Base-by-base conservation (phyloP, 2,888 invertebrate species). In the Tetanocera ferruginea region DNA sequence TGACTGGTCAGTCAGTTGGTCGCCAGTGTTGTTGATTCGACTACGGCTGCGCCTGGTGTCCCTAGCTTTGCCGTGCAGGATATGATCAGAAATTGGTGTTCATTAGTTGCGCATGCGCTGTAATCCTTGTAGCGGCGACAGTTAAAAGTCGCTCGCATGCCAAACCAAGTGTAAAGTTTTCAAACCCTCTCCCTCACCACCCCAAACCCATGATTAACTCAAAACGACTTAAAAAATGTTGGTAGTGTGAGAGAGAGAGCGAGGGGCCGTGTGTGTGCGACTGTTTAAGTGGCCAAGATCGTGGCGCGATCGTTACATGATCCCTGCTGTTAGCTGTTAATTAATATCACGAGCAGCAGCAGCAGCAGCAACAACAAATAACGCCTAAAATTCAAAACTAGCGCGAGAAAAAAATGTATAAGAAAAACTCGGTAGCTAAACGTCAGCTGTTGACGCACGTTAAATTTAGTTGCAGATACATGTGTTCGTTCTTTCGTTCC, bases 51-150 rank as follows among this genome's bases (percentile, higher is more conserved):
- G 8, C 1, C 11, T 62, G 2, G 14, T 62, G 62, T 28, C 4
- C 5, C 23, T 31, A 17, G 62, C 62, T 14, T 14, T 14, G 62
- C 62, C 11, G 11, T 28, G 17, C 62, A 62, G 62, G 62, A 62
- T 62, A 62, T 31, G 62, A 62, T 62, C 62, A 28, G 28, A 28
- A 28, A 62, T 62, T 17, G 62, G 14, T 31, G 62, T 62, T 62
- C 62, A 62, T 62, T 62, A 62, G 62, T 62, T 62, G 62, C 62
- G 62, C 62, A 28, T 62, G 62, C 25, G 62, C 28, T 62, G 62
- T 28, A 25, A 62, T 62, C 62, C 62, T 62, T 62, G 25, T 25
- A 62, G 28, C 62, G 11, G 25, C 9, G 9, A 14, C 23, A 25
- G 28, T 62, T n/a, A 62, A 62, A 62, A 62, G 28, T 62, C 62